Percentiles rank a stretch among this genome's conserved stretches.
phyloP scores from a whole-genome alignment of 1,140 invertebrate genomes.

The Sinella curviseta region DNA sequence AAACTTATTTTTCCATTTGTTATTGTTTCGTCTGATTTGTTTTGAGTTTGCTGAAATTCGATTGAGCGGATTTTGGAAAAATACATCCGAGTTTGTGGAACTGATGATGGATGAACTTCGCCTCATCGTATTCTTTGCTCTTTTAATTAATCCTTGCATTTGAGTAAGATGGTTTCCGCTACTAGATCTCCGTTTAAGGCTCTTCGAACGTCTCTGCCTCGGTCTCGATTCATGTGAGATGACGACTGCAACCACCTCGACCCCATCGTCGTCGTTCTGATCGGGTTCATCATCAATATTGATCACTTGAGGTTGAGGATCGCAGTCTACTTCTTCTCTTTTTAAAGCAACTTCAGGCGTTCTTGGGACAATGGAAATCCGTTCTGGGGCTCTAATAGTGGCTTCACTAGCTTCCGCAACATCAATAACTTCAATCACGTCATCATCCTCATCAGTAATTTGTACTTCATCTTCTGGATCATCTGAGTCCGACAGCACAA shows the following conservation, averaged over 20 bases:
- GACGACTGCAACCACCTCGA: not conserved
- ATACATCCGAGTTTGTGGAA: not conserved
- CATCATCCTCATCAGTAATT: not conserved
- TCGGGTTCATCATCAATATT: not conserved
- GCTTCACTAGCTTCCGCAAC: too few relatives aligned
- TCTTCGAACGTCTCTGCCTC: not conserved
- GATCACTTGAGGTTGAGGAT: not conserved
- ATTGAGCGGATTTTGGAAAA: not conserved
- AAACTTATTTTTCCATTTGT: too few relatives aligned
- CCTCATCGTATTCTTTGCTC: not conserved
- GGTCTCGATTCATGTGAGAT: not conserved
- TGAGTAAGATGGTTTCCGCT: not conserved
- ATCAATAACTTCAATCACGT: too few relatives aligned
- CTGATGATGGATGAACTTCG: not conserved
- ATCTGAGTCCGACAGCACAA: not conserved
- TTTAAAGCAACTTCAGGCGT: too few relatives aligned
- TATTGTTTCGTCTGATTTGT: not conserved
- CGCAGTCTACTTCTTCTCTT: too few relatives aligned
- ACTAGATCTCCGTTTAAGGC: not conserved
- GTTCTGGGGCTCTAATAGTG: too few relatives aligned
- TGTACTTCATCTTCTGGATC: not conserved
- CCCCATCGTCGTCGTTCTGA: not conserved
- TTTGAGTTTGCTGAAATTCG: not conserved
- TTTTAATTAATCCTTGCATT: constrained; percentile 9
- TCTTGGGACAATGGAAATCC: too few relatives aligned